Evolutionary conservation across 1,140 invertebrate genomes (phyloP).

Genomic region (Heliconius congener): DNA sequence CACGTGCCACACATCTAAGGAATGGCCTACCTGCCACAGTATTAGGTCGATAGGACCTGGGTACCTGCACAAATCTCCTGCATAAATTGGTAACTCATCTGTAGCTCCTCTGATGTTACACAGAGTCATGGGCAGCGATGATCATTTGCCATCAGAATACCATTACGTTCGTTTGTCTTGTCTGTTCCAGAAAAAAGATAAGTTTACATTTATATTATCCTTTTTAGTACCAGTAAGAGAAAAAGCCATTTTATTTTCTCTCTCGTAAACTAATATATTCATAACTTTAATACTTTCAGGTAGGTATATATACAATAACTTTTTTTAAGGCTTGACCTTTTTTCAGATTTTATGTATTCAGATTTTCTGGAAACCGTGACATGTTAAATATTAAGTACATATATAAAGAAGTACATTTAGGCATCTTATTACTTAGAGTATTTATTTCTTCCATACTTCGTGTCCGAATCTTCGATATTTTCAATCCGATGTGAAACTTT

Average conservation of each 20-base stretch:
- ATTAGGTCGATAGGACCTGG: too few relatives aligned
- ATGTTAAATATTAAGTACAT: background rate
- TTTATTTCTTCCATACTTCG: background rate
- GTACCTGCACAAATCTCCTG: too few relatives aligned
- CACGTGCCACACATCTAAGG: too few relatives aligned
- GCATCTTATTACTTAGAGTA: conserved; percentile 7
- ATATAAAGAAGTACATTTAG: background rate
- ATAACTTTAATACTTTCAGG: conserved; percentile 16
- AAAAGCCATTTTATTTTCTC: background rate
- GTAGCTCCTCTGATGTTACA: too few relatives aligned
- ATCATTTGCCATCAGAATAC: too few relatives aligned
- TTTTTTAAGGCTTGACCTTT: conserved; percentile 25
- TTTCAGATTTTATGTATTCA: conserved; percentile 10
- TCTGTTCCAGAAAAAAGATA: too few relatives aligned
- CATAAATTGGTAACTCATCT: too few relatives aligned
- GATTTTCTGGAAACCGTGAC: conserved; percentile 9
- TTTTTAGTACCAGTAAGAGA: background rate
- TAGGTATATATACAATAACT: conserved; percentile 8
- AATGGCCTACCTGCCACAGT: too few relatives aligned
- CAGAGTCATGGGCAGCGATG: too few relatives aligned
- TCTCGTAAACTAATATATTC: conserved; percentile 12
- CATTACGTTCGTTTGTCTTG: too few relatives aligned
- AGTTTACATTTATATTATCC: too few relatives aligned
- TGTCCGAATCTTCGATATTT: background rate
- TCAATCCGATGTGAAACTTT: conserved; percentile 4